Conservation (phyloP, 2,888 invertebrate genomes). For the Encarsia formosa region DNA sequence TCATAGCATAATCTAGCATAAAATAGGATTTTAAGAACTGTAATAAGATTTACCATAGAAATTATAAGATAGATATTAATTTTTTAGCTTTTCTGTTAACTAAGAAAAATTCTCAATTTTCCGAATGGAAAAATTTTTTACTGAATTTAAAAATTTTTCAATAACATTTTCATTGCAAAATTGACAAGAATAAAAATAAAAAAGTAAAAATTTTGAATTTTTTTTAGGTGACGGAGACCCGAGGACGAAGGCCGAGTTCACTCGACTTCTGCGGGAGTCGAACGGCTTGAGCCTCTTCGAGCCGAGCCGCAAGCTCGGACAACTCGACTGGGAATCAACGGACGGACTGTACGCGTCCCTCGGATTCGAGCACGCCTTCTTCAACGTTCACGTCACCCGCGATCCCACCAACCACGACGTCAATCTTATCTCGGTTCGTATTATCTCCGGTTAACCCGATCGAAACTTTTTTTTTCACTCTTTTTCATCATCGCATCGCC, state of each 20-base stretch:
- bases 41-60: too few relatives aligned
- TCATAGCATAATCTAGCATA: too few relatives aligned
- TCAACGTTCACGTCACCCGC: slow-evolving; percentile 21
- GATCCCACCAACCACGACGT: slow-evolving; percentile 16
- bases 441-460: too few relatives aligned
- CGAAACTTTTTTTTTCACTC: not conserved
- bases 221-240: not conserved
- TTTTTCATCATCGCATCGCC: not conserved
- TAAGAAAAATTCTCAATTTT: too few relatives aligned
- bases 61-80: too few relatives aligned
- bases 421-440: slow-evolving; percentile 22
- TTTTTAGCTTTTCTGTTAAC: too few relatives aligned
- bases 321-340: slow-evolving; percentile 9
- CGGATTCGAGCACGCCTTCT: slow-evolving; percentile 25
- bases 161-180: too few relatives aligned
- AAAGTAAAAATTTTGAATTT: not conserved
- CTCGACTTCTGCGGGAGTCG: slow-evolving; percentile 7
- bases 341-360: slow-evolving; percentile 18
- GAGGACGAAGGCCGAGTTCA: slow-evolving; percentile 12
- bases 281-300: slow-evolving; percentile 12
- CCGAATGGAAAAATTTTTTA: too few relatives aligned
- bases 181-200: not conserved
- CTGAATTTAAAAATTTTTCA: too few relatives aligned
- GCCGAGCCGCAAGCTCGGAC: not conserved
- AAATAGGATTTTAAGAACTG: too few relatives aligned